These are phyloP conservation scores for Callipepla squamata DNA, from an alignment of 2,113 vertebrate species.

Conservation along the genomic window DNA sequence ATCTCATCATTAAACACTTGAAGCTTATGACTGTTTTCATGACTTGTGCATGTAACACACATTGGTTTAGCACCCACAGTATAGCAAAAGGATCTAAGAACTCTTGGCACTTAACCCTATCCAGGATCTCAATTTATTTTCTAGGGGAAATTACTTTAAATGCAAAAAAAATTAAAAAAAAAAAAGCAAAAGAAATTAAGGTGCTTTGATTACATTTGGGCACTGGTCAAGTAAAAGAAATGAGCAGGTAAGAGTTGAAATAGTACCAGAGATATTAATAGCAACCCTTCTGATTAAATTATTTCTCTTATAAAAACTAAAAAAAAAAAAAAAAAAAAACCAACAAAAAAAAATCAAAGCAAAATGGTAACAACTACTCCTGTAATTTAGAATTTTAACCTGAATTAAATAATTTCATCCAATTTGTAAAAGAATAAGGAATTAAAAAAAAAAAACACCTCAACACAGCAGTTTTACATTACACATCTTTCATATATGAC, in stretches of 20 bases:
- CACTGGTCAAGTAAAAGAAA: background rate
- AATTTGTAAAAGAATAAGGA: background rate
- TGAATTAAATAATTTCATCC: background rate
- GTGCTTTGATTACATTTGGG: background rate
- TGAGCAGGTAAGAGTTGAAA: background rate
- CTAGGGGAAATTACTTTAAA: background rate
- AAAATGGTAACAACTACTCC: background rate
- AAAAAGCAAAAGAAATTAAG: background rate
- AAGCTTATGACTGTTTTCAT: background rate
- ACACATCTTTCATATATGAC: background rate
- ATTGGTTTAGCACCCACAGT: background rate
- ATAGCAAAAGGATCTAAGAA: background rate
- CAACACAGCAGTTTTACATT: background rate
- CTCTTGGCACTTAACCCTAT: background rate
- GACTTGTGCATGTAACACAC: background rate
- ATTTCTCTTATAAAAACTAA: background rate
- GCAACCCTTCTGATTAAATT: background rate
- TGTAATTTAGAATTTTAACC: background rate
- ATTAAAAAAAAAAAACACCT: background rate
- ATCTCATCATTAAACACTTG: background rate
- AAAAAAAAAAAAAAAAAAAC: background rate
- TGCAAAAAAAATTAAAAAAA: background rate
- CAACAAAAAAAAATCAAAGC: background rate
- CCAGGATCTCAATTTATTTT: background rate
- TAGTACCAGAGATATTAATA: background rate